Evolutionary conservation across 2,113 vertebrate genomes (phyloP).

Genomic region (Alaudala cheleensis): DNA sequence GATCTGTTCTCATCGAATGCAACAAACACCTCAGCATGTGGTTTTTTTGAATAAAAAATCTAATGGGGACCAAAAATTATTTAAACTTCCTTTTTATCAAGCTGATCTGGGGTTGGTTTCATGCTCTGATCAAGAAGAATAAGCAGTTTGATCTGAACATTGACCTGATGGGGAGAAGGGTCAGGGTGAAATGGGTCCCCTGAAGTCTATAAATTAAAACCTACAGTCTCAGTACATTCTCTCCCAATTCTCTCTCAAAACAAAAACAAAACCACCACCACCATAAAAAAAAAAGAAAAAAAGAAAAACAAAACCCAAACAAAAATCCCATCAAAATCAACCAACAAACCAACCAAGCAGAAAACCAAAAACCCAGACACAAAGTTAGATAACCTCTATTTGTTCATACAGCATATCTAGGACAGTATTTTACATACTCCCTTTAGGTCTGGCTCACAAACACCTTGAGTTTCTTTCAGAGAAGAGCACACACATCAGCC

Average conservation of each 20-base stretch:
- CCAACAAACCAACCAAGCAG: background rate
- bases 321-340: background rate
- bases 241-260: background rate
- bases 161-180: background rate
- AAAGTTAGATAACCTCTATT: background rate
- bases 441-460: constrained; percentile 15
- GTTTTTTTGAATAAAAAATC: background rate
- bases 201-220: background rate
- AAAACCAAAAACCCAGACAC: background rate
- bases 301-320: background rate
- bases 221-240: background rate
- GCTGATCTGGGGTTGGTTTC: background rate
- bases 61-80: background rate
- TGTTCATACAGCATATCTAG: background rate
- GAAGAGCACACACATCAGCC: background rate
- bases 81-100: background rate
- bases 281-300: too few relatives aligned
- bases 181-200: background rate
- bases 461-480: background rate
- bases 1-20: background rate
- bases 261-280: background rate
- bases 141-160: background rate
- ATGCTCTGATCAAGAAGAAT: background rate
- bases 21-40: background rate
- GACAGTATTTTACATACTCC: background rate